Percentiles rank a stretch among this genome's conserved stretches.
phyloP scores from a whole-genome alignment of 2,113 vertebrate genomes.

The Polyodon spathula region DNA sequence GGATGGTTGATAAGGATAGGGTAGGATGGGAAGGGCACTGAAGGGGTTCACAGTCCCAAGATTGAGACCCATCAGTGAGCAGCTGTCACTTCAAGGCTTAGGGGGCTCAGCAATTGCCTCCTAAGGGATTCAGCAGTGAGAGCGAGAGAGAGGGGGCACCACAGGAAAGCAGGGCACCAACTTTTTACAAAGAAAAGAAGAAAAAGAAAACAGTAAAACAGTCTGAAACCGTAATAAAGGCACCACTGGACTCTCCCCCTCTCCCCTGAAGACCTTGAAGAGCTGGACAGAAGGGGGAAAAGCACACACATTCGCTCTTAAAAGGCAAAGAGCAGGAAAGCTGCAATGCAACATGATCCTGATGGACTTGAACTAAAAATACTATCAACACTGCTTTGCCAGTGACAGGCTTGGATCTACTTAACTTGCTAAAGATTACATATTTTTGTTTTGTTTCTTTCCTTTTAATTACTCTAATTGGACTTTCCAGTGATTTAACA shows the following conservation, averaged over 20 bases:
- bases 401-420: constrained; percentile 30
- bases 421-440: constrained; percentile 41
- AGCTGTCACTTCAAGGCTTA: constrained; percentile 54
- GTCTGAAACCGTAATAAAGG: background rate
- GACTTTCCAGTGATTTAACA: constrained; percentile 31
- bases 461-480: constrained; percentile 19
- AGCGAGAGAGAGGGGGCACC: constrained; percentile 36
- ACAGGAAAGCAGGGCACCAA: constrained; percentile 26
- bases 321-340: constrained; percentile 35
- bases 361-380: constrained; percentile 62
- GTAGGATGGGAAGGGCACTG: constrained; percentile 34
- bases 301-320: constrained; percentile 32
- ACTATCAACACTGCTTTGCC: constrained; percentile 28
- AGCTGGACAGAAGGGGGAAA: constrained; percentile 20
- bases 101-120: constrained; percentile 44
- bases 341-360: constrained; percentile 60
- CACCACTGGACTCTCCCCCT: constrained; percentile 6
- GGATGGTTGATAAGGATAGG: constrained; percentile 36
- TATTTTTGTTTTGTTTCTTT: constrained; percentile 26
- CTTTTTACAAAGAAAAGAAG: too few relatives aligned
- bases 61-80: constrained; percentile 42
- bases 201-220: too few relatives aligned
- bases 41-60: constrained; percentile 33
- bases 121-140: constrained; percentile 33
- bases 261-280: constrained; percentile 21